Evolutionary conservation across 2,797 vertebrate genomes (phyloP).

Genomic region (Myotis pilosus): DNA sequence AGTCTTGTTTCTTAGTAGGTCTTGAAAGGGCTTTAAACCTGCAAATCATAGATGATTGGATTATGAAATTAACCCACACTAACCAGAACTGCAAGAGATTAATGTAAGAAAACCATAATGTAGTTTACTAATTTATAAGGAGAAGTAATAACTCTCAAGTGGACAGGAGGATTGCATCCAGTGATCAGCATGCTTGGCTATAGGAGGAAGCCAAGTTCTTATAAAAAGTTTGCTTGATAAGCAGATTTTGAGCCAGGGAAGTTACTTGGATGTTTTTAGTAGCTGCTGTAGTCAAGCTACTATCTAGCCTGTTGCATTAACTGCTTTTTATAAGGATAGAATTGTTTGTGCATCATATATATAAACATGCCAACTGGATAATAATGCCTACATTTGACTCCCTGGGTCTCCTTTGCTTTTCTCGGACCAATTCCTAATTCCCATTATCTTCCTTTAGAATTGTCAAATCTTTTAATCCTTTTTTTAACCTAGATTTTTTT

Average conservation of each 20-base stretch:
- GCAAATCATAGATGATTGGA: not conserved
- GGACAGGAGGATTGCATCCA: not conserved
- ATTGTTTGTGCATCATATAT: not conserved
- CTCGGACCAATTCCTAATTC: conserved; percentile 18
- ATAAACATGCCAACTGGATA: not conserved
- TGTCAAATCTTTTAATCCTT: conserved; percentile 50
- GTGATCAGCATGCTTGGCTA: not conserved
- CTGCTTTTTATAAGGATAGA: conserved; percentile 20
- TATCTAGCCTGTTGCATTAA: not conserved
- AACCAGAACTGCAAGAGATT: not conserved
- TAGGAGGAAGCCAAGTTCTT: not conserved
- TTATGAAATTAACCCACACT: not conserved
- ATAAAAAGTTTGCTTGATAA: conserved; percentile 10
- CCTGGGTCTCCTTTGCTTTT: conserved; percentile 17
- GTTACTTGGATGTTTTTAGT: conserved; percentile 22
- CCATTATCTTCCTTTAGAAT: conserved; percentile 42
- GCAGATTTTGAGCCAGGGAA: not conserved
- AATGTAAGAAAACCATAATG: conserved; percentile 36
- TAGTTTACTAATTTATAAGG: conserved; percentile 19
- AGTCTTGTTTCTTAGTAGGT: not conserved
- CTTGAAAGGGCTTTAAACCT: not conserved
- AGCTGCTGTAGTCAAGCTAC: not conserved
- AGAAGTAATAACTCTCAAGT: conserved; percentile 15
- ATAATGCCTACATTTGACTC: not conserved
- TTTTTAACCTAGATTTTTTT: conserved; percentile 9